Base-by-base conservation (phyloP, 2,888 invertebrate species). In the Octonoba sinensis region DNA sequence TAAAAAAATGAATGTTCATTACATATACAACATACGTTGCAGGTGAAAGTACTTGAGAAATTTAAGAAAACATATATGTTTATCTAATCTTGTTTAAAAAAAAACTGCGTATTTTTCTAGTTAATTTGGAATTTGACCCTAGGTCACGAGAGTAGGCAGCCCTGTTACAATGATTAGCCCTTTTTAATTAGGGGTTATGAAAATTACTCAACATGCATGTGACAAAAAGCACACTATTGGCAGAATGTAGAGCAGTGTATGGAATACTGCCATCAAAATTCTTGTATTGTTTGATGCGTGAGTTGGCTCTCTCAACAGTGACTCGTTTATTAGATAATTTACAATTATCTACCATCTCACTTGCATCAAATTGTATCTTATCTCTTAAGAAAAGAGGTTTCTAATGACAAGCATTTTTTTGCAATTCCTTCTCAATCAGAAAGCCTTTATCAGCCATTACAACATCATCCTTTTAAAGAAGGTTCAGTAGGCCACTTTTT, bases 401-500 rank as follows among this genome's bases (percentile, higher is more conserved):
- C 3, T 3, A n/a, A 1, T 46, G 6, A 15, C 57, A 46, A 2
- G 44, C 57, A 15, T 22, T 46, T 44, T 36, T 27, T 46, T 44
- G 20, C 20, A 70, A 15, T 57, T 70, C 70, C 20, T 44, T 20
- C 24, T 36, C 16, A 8, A 67, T n/a, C 13, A 16, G 12, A 36
- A 67, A 67, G 12, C 54, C 22, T 20, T 22, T 70, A 20, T 70
- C 70, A 4, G 70, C 36, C 27, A 70, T 22, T 22, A 70, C 70
- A 18, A 59, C 11, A 46, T 70, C 70, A 46, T 46, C 59, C n/a
- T 27, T 12, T 20, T 70, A 36, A 16, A 70, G 22, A 2, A 46
- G 44, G 13, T 70, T 27, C 12, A 70, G 20, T 18, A 70, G 18
- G 4, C 24, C 22, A 20, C 27, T 27, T 57, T 12, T 57, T 15